Percentiles rank a stretch among this genome's conserved stretches.
These are phyloP conservation scores for Hydrophis major DNA, from an alignment of 2,797 vertebrate species.

Conservation along the genomic window DNA sequence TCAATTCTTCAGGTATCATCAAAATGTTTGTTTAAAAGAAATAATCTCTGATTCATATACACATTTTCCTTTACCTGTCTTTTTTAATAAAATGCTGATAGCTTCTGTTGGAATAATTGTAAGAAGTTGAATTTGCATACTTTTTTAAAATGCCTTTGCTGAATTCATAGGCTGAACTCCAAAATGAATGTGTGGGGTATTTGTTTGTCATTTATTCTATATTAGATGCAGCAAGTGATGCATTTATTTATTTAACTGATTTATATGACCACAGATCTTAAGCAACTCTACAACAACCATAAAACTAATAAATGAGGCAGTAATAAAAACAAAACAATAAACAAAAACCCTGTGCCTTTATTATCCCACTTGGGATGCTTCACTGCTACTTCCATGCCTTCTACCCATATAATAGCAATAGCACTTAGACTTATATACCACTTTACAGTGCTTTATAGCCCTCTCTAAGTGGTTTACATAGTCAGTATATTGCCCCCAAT, in stretches of 20 bases:
- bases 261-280: not conserved
- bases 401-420: not conserved
- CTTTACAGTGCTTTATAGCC: no score
- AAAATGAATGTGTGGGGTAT: not conserved
- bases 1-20: slow-evolving; percentile 69
- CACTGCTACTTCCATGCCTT: not conserved
- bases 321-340: not conserved
- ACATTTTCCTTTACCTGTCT: not conserved
- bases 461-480: no score
- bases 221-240: not conserved
- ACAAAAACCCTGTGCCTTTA: not conserved
- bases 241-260: not conserved
- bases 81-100: not conserved
- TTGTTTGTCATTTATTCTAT: not conserved
- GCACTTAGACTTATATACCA: no score
- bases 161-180: not conserved
- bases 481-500: no score
- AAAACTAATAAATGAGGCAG: not conserved
- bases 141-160: not conserved
- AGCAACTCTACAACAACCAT: not conserved
- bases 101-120: not conserved
- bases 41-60: not conserved
- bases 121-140: not conserved
- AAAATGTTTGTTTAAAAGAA: not conserved
- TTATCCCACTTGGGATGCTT: not conserved